A percentile compares a stretch with the other conserved stretches of the same genome.
Evolutionary conservation across 2,113 vertebrate species (phyloP).

Genomic region (Malurus melanocephalus): DNA sequence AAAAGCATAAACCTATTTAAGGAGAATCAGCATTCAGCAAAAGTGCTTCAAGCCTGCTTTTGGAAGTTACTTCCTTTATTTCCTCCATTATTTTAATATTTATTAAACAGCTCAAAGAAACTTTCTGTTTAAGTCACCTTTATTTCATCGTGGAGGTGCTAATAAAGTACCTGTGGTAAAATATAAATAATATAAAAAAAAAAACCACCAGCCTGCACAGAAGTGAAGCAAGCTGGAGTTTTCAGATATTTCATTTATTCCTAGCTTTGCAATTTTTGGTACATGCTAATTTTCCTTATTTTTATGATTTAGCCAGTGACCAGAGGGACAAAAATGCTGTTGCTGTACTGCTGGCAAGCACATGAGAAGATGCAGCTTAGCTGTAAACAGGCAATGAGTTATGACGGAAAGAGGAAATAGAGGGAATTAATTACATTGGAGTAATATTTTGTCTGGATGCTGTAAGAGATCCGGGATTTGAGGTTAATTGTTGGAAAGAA

Average conservation of each 20-base stretch:
- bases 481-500: not conserved
- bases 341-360: not conserved
- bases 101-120: not conserved
- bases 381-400: not conserved
- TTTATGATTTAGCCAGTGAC: not conserved
- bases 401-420: not conserved
- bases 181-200: not conserved
- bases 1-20: not conserved
- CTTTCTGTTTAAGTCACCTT: not conserved
- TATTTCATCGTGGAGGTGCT: not conserved
- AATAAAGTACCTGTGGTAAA: not conserved
- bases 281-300: not conserved
- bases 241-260: not conserved
- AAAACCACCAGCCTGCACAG: not conserved
- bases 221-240: not conserved
- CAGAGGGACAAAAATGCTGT: not conserved
- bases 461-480: not conserved
- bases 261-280: not conserved
- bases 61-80: not conserved
- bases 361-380: not conserved
- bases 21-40: not conserved
- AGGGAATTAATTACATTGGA: not conserved
- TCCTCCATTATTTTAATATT: not conserved
- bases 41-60: not conserved
- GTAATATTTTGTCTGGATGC: not conserved